Conservation (phyloP, 2,888 invertebrate genomes). For the Meiosimyza decipiens region DNA sequence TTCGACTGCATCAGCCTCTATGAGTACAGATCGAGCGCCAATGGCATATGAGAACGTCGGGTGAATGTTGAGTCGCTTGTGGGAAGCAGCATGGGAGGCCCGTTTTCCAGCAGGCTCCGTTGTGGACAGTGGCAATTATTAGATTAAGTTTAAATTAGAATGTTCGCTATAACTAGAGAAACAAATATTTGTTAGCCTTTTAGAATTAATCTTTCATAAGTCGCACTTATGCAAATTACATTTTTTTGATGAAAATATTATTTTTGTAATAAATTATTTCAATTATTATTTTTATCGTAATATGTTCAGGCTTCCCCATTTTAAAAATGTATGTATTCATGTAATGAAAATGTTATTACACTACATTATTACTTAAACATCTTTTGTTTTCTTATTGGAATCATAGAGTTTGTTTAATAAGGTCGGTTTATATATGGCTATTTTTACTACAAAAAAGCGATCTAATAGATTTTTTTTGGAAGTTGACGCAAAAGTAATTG, state of each 20-base stretch:
- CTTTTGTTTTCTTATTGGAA: no score
- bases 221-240: neutral
- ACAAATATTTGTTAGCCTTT: conserved; percentile 22
- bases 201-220: conserved; percentile 25
- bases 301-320: conserved; percentile 19
- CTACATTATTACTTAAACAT: no score
- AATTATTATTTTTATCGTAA: no score
- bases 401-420: no score
- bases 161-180: conserved; percentile 1
- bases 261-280: no score
- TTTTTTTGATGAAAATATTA: conserved; percentile 4
- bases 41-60: conserved; percentile 65
- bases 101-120: conserved; percentile 56
- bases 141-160: conserved; percentile 20
- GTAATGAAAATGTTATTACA: no score
- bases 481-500: neutral
- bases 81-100: conserved; percentile 63
- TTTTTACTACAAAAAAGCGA: no score
- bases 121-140: conserved; percentile 32
- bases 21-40: conserved; percentile 61
- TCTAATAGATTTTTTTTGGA: neutral
- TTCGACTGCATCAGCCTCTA: conserved; percentile 54
- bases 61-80: conserved; percentile 63
- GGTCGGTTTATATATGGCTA: no score
- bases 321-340: neutral